phyloP scores from a whole-genome alignment of 1,140 invertebrate genomes.

The Dreissena rostriformis region DNA sequence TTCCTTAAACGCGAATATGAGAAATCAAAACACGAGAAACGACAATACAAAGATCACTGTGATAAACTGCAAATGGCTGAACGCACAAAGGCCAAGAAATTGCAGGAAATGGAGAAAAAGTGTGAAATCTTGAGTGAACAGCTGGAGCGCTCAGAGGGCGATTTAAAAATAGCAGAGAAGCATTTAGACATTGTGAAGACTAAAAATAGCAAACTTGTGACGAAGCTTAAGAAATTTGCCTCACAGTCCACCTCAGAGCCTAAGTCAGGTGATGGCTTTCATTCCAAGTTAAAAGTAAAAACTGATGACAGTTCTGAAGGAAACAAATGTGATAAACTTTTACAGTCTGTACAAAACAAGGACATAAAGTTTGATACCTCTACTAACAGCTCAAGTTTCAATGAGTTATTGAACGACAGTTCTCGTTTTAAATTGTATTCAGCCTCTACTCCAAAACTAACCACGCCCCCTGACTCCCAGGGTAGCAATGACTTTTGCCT shows the following conservation, averaged over 20 bases:
- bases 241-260: too few species aligned
- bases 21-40: conserved; percentile 48
- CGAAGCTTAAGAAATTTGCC: not conserved
- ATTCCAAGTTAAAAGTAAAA: too few species aligned
- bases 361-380: not conserved
- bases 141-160: conserved; percentile 47
- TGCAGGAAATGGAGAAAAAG: conserved; percentile 32
- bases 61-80: conserved; percentile 37
- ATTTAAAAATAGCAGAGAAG: conserved; percentile 47
- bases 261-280: too few species aligned
- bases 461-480: conserved; percentile 14
- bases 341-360: not conserved
- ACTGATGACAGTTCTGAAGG: not conserved
- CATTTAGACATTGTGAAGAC: conserved; percentile 44
- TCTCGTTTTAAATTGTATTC: conserved; percentile 26
- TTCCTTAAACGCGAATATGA: conserved; percentile 55
- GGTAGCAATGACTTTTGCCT: conserved; percentile 6
- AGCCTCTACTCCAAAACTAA: conserved; percentile 46
- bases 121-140: conserved; percentile 19
- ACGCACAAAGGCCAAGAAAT: conserved; percentile 13
- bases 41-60: conserved; percentile 42
- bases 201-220: conserved; percentile 38
- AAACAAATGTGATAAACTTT: not conserved
- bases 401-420: conserved; percentile 41
- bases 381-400: conserved; percentile 32